Conservation (phyloP, 1,140 invertebrate species). For the Leguminivora glycinivorella region DNA sequence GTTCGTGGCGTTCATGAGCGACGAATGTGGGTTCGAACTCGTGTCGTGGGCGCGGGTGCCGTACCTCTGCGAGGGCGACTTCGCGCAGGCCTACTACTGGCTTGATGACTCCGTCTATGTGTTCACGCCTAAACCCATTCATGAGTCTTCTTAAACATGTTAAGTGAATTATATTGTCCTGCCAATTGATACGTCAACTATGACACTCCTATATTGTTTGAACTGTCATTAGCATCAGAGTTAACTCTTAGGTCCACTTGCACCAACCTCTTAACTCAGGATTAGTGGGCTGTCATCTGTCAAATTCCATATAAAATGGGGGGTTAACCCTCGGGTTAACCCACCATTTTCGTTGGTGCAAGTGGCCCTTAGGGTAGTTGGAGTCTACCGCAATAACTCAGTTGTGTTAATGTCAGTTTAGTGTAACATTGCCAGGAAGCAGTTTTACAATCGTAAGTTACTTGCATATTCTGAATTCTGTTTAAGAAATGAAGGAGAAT, state of each 20-base stretch:
- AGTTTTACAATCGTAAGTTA: not conserved
- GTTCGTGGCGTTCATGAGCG: slow-evolving; percentile 85
- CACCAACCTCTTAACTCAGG: no score
- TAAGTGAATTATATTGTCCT: no score
- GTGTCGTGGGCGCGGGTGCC: slow-evolving; percentile 90
- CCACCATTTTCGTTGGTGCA: no score
- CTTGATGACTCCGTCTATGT: slow-evolving; percentile 92
- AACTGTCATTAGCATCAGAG: no score
- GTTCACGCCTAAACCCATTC: slow-evolving; percentile 67
- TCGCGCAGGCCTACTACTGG: slow-evolving; percentile 95
- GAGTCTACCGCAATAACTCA: not conserved
- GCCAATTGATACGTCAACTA: no score
- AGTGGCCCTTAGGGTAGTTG: no score
- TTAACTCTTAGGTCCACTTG: no score
- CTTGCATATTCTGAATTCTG: not conserved
- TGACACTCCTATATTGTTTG: no score
- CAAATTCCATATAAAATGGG: no score
- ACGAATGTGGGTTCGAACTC: slow-evolving; percentile 86
- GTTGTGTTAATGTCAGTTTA: not conserved
- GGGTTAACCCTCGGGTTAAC: no score
- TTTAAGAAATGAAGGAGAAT: no score
- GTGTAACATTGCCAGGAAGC: not conserved
- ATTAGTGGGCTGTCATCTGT: no score
- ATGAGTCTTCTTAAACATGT: slow-evolving; percentile 13
- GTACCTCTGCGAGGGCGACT: slow-evolving; percentile 96